A percentile compares a stretch with the other conserved stretches of the same genome.
Evolutionary conservation across 1,140 invertebrate genomes (phyloP).

Genomic region (Bombus ignitus): DNA sequence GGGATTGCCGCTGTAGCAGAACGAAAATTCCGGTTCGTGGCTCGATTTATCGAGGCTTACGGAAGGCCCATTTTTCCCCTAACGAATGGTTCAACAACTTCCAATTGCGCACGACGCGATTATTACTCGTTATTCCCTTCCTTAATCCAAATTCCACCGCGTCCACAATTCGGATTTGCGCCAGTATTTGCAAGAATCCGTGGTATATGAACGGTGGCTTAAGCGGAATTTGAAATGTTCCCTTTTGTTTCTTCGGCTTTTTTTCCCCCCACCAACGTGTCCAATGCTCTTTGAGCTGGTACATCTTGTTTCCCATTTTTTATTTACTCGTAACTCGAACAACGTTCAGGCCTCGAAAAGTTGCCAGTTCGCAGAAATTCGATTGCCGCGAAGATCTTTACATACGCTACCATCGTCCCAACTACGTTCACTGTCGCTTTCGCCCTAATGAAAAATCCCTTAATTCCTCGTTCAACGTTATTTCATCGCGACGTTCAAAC

Average conservation of each 20-base stretch:
- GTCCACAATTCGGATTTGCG: conserved; percentile 39
- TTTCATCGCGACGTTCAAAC: background rate
- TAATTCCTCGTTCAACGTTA: too few relatives aligned
- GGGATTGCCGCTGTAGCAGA: background rate
- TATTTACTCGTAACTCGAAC: too few relatives aligned
- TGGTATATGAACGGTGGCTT: conserved; percentile 24
- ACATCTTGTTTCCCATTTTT: too few relatives aligned
- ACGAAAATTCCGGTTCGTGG: conserved; percentile 20
- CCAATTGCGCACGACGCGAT: conserved; percentile 52
- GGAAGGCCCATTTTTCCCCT: conserved; percentile 19
- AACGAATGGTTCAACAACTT: conserved; percentile 59
- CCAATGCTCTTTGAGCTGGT: too few relatives aligned
- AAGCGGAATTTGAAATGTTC: conserved; percentile 50
- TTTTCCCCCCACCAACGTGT: background rate
- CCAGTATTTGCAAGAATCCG: conserved; percentile 44
- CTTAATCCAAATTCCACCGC: conserved; percentile 48
- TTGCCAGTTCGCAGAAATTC: too few relatives aligned
- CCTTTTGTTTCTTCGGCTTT: background rate
- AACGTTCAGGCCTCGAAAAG: too few relatives aligned
- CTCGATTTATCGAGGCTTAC: conserved; percentile 59
- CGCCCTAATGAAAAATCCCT: too few relatives aligned
- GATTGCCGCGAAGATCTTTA: too few relatives aligned
- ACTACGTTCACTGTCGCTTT: too few relatives aligned
- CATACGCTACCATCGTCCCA: too few relatives aligned
- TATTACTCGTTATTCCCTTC: conserved; percentile 61